Base-by-base conservation (phyloP, 2,797 vertebrate genomes). In the Garrulus glandarius region DNA sequence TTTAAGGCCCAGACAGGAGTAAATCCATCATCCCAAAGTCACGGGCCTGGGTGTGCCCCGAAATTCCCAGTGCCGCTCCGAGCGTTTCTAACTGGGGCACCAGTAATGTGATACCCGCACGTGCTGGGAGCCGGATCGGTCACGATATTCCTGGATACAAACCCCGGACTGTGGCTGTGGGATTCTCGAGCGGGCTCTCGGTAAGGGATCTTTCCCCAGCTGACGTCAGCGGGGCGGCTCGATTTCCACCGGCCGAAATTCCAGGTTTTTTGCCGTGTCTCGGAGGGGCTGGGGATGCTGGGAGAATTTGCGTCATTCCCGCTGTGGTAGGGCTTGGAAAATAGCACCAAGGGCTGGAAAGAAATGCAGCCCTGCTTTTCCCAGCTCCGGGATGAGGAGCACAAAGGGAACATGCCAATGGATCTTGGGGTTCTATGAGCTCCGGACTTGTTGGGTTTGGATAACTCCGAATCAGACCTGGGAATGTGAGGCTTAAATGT, bases 191-290 rank as follows among this genome's bases (percentile, higher is more conserved):
- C 7, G 13, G 59, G 7, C 20, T 78, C 78, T 13, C 29, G 16
- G 89, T 32, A 65, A 95, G 71, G 84, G 85, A 93, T 93, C 90
- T 83, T 65, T 57, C 23, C 56, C 82, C 37, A 4, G 72, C 61
- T 93, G 94, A 94, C 85, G 79, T 96, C 94, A 95, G 69, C 2
- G 18, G 27, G 34, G 72, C 3, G 5, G 83, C 80, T 94, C 65
- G 1, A 26, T 92, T 96, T 94, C 75, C 90, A 76, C 10, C 18
- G 0, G 27, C 20, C 4, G 0, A 7, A 81, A 84, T 77, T 81
- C 94, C 76, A 41, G 63, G 15, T 30, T 43, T 2, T 78, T 24
- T 21, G 56, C 36, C 17, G 22, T 1, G 20, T 43, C 92, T 92
- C 5, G 0, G 30, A 37, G 68, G 46, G 63, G 55, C 24, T 20